These are phyloP conservation scores for Camponotus vicinus DNA, from an alignment of 1,140 invertebrate species.

Conservation along the genomic window DNA sequence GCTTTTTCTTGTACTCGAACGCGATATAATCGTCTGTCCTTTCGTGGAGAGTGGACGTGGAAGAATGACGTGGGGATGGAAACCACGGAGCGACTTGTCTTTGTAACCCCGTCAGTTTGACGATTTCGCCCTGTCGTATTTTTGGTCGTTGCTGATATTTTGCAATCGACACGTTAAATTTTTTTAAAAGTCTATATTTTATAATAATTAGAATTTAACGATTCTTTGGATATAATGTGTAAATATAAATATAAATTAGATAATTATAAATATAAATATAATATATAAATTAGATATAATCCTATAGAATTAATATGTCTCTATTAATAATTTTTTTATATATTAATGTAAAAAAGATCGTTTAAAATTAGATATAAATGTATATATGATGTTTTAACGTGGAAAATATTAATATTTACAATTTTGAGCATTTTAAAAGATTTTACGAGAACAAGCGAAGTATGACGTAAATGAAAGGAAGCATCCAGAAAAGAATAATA, in stretches of 20 bases:
- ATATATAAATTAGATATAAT: no score
- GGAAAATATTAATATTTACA: background rate
- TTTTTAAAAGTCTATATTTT: background rate
- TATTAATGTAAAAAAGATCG: background rate
- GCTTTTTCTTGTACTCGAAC: slow-evolving; percentile 20
- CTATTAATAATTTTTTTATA: background rate
- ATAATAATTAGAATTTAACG: background rate
- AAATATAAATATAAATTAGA: no score
- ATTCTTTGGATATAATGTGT: no score
- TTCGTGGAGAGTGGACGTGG: slow-evolving; percentile 22
- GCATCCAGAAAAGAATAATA: slow-evolving; percentile 54
- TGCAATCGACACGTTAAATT: background rate
- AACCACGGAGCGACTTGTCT: slow-evolving; percentile 9
- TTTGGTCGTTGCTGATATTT: background rate
- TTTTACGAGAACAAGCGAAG: slow-evolving; percentile 7
- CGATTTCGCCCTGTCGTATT: background rate
- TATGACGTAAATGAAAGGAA: slow-evolving; percentile 3
- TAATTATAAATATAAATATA: no score
- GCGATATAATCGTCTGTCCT: slow-evolving; percentile 49
- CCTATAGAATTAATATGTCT: background rate
- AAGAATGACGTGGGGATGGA: slow-evolving; percentile 35
- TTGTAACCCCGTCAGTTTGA: background rate
- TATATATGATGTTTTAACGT: no score
- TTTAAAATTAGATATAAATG: background rate
- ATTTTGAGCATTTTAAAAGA: background rate